Base-by-base conservation (phyloP, 2,888 invertebrate species). In the Caenorhabditis sulstoni region DNA sequence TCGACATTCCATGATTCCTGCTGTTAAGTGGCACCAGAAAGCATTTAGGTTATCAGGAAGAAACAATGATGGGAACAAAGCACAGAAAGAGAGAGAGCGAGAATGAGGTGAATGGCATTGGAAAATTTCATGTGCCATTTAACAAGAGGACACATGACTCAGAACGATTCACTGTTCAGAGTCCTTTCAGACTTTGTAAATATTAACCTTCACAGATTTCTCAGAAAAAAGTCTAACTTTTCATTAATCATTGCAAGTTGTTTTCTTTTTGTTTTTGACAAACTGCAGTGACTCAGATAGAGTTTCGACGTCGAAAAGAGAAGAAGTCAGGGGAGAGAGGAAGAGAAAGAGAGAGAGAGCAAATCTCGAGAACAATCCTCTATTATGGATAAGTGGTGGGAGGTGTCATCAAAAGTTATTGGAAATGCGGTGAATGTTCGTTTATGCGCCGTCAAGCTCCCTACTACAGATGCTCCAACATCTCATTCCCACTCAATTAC, bases 401-500 rank as follows among this genome's bases (percentile, higher is more conserved):
- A 64, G 73, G 73, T 64, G 73, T 73, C 73, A 73, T 73, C 73
- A 58, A 39, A 73, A 73, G 73, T 73, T 73, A 73, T 73, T 47
- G 57, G 35, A 44, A 73, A 73, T 64, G 73, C 73, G 62, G 50
- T 41, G 49, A 73, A 73, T 73, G 73, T 73, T 73, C 73, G 58
- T 64, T 50, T 29, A 29, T 29, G 49, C 41, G 18, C 45, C 53
- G 45, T 58, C 59, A 39, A 45, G 49, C 37, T 49, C 18, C 59
- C 44, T 64, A 76, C 67, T 64, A 77, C 77, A 70, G 67, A 75
- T 77, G 70, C 66, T 73, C 73, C 65, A 59, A 66, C 71, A 78
- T 70, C 70, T 70, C 71, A 71, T 66, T 61, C 70, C 70, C 75
- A 79, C 84, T 84, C 84, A 84, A 84, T 84, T 84, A 84, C 84